Base-by-base conservation (phyloP, 2,113 vertebrate genomes). In the Microtus montanus region DNA sequence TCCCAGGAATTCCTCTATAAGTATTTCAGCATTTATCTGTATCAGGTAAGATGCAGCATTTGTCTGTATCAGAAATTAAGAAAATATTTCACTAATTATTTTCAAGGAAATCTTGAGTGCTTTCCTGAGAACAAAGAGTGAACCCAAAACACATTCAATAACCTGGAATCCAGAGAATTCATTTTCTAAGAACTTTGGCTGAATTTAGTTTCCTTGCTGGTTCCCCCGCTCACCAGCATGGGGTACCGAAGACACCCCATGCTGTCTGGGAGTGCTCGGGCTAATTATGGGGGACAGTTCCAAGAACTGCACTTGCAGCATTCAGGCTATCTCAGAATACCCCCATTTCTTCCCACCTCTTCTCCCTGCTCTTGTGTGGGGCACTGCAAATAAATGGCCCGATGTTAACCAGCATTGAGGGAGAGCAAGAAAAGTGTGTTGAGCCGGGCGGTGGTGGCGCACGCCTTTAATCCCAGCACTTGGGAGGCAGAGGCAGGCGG, bases 11-110 rank as follows among this genome's bases (percentile, higher is more conserved):
- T 84, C 13, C 83, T 87, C n/a, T 14, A 35, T 87, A 87, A 49
- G 19, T 96, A 74, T 86, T 78, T 90, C 49, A 87, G 15, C 28
- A 89, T 85, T 38, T 89, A 15, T 91, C 49, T 93, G 74, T 96
- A 85, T 91, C 80, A 91, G 26, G 52, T 77, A 82, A 90, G 52
- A 83, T 58, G 17, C 58, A 87, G 15, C 28, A 89, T 85, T 38
- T 89, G 24, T 91, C 44, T 93, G 79, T 96, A 85, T 88, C 80
- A 91, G 26, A 52, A 58, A 58, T 58, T 77, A 82, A 90, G 52
- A 83, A 58, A 58, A 58, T 52, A 11, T 92, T 66, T 85, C 22
- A 75, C 84, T 74, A 93, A 89, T 38, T 73, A 87, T 90, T 86
- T 79, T 49, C 64, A 68, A 89, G 87, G 77, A 90, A 89, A 49